These are phyloP conservation scores for Varecia variegata DNA, from an alignment of 2,797 vertebrate genomes.

Conservation along the genomic window DNA sequence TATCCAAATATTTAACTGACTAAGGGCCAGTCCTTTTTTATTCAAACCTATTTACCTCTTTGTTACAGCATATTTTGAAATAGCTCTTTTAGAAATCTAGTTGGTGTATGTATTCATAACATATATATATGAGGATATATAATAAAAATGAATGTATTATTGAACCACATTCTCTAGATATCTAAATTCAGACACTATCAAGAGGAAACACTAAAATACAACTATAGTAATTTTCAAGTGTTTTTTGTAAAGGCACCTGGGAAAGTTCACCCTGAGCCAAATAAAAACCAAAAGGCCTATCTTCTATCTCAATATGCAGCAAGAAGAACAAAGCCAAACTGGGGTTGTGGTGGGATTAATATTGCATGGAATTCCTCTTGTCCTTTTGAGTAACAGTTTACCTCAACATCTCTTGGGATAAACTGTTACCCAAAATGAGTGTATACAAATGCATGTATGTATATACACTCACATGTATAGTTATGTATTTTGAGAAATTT, in stretches of 20 bases:
- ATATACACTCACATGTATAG: neutral
- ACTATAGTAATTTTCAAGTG: neutral
- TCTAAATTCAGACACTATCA: neutral
- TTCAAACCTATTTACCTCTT: neutral
- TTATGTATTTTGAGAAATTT: slow-evolving; percentile 25
- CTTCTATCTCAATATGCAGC: neutral
- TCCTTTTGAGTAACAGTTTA: neutral
- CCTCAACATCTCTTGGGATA: neutral
- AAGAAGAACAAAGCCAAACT: neutral
- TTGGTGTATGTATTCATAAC: neutral
- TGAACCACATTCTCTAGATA: neutral
- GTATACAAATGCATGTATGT: neutral
- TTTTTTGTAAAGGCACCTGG: neutral
- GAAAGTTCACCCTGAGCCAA: neutral
- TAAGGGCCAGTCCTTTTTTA: neutral
- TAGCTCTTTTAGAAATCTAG: neutral
- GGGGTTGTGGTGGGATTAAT: neutral
- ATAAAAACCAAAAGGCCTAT: neutral
- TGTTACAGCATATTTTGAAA: neutral
- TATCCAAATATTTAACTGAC: neutral
- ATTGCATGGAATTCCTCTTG: neutral
- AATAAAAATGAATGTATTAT: neutral
- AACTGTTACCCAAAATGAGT: neutral
- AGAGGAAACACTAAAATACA: neutral
- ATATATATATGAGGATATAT: neutral